phyloP scores from a whole-genome alignment of 2,113 vertebrate species.

The Aptenodytes patagonicus region DNA sequence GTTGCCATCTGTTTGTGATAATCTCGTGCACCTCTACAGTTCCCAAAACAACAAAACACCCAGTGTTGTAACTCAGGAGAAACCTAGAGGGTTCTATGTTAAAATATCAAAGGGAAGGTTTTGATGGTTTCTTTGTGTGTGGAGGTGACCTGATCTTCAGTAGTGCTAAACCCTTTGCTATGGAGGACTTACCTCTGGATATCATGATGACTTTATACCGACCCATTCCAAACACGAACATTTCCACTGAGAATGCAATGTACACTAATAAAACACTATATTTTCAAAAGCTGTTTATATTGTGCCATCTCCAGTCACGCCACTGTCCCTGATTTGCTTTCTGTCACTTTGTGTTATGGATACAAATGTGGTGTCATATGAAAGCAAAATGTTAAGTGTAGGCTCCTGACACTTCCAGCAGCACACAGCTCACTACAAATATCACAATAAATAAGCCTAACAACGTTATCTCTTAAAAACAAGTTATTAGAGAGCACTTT shows the following conservation, averaged over 20 bases:
- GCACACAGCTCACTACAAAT: not conserved
- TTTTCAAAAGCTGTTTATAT: not conserved
- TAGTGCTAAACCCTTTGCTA: not conserved
- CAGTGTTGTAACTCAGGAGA: not conserved
- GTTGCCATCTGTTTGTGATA: slow-evolving; percentile 29
- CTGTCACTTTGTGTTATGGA: not conserved
- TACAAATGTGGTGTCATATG: not conserved
- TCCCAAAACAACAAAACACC: not conserved
- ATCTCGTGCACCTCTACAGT: not conserved
- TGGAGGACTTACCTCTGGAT: not conserved
- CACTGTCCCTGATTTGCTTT: not conserved
- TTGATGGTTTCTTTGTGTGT: not conserved
- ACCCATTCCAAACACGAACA: not conserved
- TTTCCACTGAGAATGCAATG: not conserved
- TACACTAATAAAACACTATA: not conserved
- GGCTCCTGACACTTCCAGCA: not conserved
- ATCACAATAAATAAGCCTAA: not conserved
- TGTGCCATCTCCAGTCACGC: not conserved
- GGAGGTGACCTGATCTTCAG: not conserved
- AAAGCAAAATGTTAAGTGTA: not conserved
- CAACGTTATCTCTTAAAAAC: not conserved
- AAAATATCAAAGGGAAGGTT: not conserved
- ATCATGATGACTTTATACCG: not conserved
- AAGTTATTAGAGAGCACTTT: not conserved
- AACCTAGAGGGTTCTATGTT: not conserved